Percentiles rank a stretch among this genome's conserved stretches.
Evolutionary conservation across 2,113 vertebrate genomes (phyloP).

Genomic region (Halichoeres trimaculatus): DNA sequence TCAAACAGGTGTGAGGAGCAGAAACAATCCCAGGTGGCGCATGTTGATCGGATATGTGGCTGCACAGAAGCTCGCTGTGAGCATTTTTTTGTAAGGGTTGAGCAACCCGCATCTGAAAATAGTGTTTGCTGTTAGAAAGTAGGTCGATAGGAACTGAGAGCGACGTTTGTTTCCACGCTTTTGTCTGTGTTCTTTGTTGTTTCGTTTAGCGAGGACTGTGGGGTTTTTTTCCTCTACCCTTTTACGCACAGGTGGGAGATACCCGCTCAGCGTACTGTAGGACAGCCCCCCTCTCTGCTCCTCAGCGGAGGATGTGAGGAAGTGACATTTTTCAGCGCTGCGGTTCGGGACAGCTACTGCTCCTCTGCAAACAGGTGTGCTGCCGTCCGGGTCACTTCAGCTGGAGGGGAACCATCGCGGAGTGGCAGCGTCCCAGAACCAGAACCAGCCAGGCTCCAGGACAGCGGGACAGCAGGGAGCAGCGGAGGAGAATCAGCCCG

Average conservation of each 20-base stretch:
- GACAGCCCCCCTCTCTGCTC: conserved; percentile 82
- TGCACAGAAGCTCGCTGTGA: conserved; percentile 33
- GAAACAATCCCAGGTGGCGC: conserved; percentile 74
- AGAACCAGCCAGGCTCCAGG: conserved; percentile 56
- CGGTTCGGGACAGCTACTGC: conserved; percentile 85
- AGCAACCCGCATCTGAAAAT: conserved; percentile 68
- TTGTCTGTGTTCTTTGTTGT: conserved; percentile 79
- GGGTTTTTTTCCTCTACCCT: conserved; percentile 43
- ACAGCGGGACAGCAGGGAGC: conserved; percentile 72
- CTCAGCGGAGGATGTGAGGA: conserved; percentile 82
- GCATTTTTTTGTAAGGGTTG: conserved; percentile 44
- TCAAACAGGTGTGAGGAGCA: conserved; percentile 85
- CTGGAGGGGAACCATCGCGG: conserved; percentile 32
- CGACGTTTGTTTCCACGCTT: conserved; percentile 69
- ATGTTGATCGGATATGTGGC: conserved; percentile 63
- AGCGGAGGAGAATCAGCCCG: conserved; percentile 61
- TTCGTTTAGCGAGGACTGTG: conserved; percentile 57
- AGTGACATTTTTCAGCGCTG: conserved; percentile 85
- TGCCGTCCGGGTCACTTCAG: conserved; percentile 74
- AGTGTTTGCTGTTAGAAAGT: conserved; percentile 70
- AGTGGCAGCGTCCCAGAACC: conserved; percentile 53
- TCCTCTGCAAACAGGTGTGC: conserved; percentile 87
- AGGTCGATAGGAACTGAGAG: conserved; percentile 74
- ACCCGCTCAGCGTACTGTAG: conserved; percentile 76
- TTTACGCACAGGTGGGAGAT: conserved; percentile 87